Evolutionary conservation across 2,113 vertebrate genomes (phyloP).

Genomic region (Pelmatolapia mariae): DNA sequence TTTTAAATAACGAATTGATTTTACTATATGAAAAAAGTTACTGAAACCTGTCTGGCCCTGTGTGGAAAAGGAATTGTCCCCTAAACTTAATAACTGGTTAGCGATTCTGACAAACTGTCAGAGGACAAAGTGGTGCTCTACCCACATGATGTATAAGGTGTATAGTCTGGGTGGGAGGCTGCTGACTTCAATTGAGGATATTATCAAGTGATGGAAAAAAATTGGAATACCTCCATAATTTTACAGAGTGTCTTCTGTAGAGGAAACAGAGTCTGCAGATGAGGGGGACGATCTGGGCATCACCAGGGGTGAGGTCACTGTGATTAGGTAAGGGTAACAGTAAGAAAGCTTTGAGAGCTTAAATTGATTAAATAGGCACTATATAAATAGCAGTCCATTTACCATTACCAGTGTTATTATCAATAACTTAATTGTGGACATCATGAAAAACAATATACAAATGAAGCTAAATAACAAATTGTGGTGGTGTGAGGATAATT

Average conservation of each 20-base stretch:
- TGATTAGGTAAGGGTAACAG: background rate
- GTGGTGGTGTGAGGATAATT: background rate
- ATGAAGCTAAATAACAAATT: background rate
- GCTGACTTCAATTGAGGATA: background rate
- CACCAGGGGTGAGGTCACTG: background rate
- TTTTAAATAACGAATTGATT: background rate
- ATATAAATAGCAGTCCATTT: background rate
- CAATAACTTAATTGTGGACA: background rate
- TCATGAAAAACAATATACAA: constrained; percentile 5
- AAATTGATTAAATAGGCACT: background rate
- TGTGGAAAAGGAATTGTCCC: background rate
- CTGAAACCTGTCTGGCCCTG: background rate
- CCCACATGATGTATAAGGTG: background rate
- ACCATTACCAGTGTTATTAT: background rate
- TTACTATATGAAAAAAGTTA: background rate
- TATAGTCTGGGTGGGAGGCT: background rate
- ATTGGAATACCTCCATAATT: background rate
- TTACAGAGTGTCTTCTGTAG: background rate
- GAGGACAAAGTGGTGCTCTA: background rate
- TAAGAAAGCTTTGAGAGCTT: background rate
- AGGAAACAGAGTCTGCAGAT: background rate
- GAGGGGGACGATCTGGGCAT: background rate
- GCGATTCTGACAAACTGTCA: background rate
- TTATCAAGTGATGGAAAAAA: background rate
- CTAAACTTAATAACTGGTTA: background rate